phyloP scores from a whole-genome alignment of 2,797 vertebrate species.

The Enteromius viviparus region DNA sequence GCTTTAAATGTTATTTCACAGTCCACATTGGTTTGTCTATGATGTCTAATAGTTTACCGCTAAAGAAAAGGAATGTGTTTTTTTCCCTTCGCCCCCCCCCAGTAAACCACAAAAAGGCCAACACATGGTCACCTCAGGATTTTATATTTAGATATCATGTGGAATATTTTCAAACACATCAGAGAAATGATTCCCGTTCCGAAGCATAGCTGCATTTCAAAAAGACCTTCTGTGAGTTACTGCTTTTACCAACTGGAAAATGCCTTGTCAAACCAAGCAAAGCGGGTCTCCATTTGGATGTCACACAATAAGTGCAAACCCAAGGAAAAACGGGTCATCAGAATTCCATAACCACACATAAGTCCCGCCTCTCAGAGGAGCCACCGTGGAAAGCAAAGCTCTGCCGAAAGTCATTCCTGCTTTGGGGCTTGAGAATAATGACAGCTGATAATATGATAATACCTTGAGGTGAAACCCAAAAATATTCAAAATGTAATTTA shows the following conservation, averaged over 20 bases:
- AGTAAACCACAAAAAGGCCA: conserved; percentile 59
- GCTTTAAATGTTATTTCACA: conserved; percentile 45
- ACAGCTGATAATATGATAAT: not conserved
- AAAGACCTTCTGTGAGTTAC: conserved; percentile 58
- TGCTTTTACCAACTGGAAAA: conserved; percentile 60
- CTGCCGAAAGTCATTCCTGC: conserved; percentile 1
- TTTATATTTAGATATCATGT: conserved; percentile 64
- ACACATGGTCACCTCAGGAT: conserved; percentile 60
- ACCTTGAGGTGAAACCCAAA: not conserved
- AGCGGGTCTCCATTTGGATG: conserved; percentile 51
- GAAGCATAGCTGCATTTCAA: conserved; percentile 49
- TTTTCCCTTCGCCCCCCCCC: conserved; percentile 51
- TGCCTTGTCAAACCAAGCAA: conserved; percentile 52
- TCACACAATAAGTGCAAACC: conserved; percentile 64
- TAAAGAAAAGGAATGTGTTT: conserved; percentile 53
- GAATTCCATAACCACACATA: conserved; percentile 56
- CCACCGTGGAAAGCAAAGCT: conserved; percentile 45
- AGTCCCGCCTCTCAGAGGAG: conserved; percentile 52
- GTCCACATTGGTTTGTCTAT: conserved; percentile 31
- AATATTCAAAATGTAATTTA: not conserved
- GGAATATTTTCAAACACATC: conserved; percentile 60
- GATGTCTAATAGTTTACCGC: conserved; percentile 39
- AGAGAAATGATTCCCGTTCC: conserved; percentile 51
- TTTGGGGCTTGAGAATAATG: conserved; percentile 10
- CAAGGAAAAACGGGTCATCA: conserved; percentile 60